A percentile compares a stretch with the other conserved stretches of the same genome.
Evolutionary conservation across 1,140 invertebrate species (phyloP).

Genomic region (Pissodes strobi): DNA sequence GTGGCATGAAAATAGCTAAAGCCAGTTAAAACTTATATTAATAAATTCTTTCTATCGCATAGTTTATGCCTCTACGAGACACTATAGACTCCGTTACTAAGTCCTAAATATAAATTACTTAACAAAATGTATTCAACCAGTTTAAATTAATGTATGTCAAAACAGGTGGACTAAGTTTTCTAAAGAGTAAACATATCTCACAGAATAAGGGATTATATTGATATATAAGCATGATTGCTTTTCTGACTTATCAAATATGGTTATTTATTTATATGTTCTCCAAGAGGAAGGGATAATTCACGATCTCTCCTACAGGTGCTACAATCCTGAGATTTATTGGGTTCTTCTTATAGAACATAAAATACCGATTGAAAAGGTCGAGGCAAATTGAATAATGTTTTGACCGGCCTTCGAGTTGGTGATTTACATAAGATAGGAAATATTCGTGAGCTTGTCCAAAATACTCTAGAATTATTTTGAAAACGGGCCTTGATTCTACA

Average conservation of each 20-base stretch:
- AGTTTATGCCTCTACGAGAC: too few relatives aligned
- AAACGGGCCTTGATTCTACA: too few relatives aligned
- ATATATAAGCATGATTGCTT: too few relatives aligned
- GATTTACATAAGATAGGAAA: slow-evolving; percentile 14
- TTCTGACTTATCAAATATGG: not conserved
- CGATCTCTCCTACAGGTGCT: slow-evolving; percentile 8
- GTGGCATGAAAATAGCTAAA: too few relatives aligned
- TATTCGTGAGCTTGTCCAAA: not conserved
- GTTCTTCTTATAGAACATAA: slow-evolving; percentile 10
- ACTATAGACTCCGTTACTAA: not conserved
- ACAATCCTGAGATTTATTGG: slow-evolving; percentile 17
- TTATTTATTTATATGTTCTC: slow-evolving; percentile 5
- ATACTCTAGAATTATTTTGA: too few relatives aligned
- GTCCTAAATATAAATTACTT: not conserved
- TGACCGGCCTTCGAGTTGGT: slow-evolving; percentile 2
- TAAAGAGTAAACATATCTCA: too few relatives aligned
- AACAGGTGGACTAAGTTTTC: too few relatives aligned
- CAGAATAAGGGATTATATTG: too few relatives aligned
- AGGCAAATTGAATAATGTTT: slow-evolving; percentile 23
- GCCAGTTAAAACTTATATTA: too few relatives aligned
- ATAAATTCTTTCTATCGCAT: too few relatives aligned
- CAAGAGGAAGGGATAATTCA: slow-evolving; percentile 9
- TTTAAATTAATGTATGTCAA: too few relatives aligned
- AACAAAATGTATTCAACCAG: too few relatives aligned
- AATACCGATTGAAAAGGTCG: slow-evolving; percentile 17